These are phyloP conservation scores for Macropis europaea DNA, from an alignment of 2,888 invertebrate species.

Conservation along the genomic window DNA sequence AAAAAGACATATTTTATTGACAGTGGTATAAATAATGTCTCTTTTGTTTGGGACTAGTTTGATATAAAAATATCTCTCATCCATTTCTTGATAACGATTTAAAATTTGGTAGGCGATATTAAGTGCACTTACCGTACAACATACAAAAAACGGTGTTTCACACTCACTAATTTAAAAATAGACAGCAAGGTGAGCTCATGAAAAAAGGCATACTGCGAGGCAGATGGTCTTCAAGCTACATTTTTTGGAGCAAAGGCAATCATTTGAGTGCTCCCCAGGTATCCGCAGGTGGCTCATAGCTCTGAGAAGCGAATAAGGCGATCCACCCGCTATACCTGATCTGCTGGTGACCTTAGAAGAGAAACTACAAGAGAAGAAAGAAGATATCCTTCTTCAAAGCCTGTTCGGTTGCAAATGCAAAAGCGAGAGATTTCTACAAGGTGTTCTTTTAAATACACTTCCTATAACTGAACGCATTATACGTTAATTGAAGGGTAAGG, in stretches of 20 bases:
- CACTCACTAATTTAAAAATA: too few species aligned
- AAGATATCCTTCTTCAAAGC: constrained; percentile 32
- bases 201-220: neutral
- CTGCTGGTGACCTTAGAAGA: constrained; percentile 22
- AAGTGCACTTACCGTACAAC: too few species aligned
- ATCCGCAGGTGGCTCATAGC: neutral
- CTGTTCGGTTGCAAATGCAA: constrained; percentile 30
- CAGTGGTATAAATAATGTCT: too few species aligned
- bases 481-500: too few species aligned
- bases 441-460: neutral
- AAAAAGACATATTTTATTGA: too few species aligned
- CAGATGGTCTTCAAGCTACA: neutral
- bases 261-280: neutral
- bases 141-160: too few species aligned
- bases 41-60: too few species aligned
- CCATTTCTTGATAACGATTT: too few species aligned
- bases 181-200: neutral
- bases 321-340: constrained; percentile 55
- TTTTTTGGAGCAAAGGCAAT: neutral
- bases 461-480: neutral
- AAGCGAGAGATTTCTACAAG: constrained; percentile 12
- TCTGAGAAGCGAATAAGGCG: constrained; percentile 20
- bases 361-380: constrained; percentile 11
- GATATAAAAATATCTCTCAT: too few species aligned
- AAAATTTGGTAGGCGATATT: too few species aligned